Base-by-base conservation (phyloP, 1,140 invertebrate genomes). In the Epicauta chinensis region DNA sequence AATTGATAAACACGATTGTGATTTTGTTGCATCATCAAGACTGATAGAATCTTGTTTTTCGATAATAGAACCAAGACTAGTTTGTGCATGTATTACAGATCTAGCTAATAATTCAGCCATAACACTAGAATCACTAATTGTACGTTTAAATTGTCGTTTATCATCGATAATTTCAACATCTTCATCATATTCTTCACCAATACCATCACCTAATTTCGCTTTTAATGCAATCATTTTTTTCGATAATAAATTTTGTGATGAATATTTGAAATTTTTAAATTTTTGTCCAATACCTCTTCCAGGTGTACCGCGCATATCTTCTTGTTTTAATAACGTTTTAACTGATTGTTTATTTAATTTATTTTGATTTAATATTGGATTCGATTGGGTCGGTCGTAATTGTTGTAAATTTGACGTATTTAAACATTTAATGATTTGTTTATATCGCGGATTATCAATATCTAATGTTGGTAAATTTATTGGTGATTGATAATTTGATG, bases 61-160 rank as follows among this genome's bases (percentile, higher is more conserved):
- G 29, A 60, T 42, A 45, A 66, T 65, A 45, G 61, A 62, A 34
- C 54, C 78, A 5, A 84, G 63, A 53, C 74, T 80, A n/a, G 75
- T 77, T 38, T 81, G 80, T 4, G 73, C 75, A 37, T 75, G 73
- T 51, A 80, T 75, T 1, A 84, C 74, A 4, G 81, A 82, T 52
- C 78, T 71, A 1, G 82, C 82, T 14, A 85, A 65, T 45, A 82
- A 72, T 7, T 81, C 78, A 2, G 79, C 80, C 74, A 84, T 82
- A 2, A 73, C 70, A 48, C 76, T 77, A 2, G 79, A 76, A 60
- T 81, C 77, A 48, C 74, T 77, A 39, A 69, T 64, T 6, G 69
- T 70, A 58, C 80, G 79, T n/a, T 73, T 71, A 46, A 80, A 76
- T 23, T 69, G 74, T 2, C 72, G 68, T 38, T 72, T 74, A 51